These are phyloP conservation scores for Tiliacea citrago DNA, from an alignment of 2,888 invertebrate genomes.

Conservation along the genomic window DNA sequence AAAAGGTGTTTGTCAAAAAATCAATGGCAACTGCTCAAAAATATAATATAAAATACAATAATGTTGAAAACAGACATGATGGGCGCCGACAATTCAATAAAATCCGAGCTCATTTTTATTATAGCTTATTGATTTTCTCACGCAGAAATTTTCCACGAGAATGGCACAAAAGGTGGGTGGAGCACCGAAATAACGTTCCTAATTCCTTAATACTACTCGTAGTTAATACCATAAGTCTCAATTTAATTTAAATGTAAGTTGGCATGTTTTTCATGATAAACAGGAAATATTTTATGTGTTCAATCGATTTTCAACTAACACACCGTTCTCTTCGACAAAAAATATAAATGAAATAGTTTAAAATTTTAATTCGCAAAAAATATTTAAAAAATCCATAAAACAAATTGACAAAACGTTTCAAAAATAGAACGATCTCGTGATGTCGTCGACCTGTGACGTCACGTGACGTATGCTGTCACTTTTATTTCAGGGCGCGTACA, in stretches of 20 bases:
- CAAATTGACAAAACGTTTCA: conserved; percentile 53
- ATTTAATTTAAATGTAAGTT: conserved; percentile 30
- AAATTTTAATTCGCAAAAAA: neutral
- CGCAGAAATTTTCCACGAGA: conserved; percentile 44
- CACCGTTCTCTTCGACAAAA: neutral
- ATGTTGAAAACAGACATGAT: conserved; percentile 20
- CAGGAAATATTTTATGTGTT: neutral
- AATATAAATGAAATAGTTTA: neutral
- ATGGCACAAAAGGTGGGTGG: conserved; percentile 42
- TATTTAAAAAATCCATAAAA: conserved; percentile 1
- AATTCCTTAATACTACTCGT: neutral
- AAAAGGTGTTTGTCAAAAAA: neutral
- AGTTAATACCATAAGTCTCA: conserved; percentile 2
- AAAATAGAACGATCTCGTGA: conserved; percentile 66
- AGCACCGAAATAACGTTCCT: conserved; percentile 25
- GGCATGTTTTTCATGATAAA: neutral
- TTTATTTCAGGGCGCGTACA: conserved; percentile 82
- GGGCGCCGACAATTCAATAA: conserved; percentile 40
- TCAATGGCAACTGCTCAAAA: neutral
- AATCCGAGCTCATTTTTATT: conserved; percentile 36
- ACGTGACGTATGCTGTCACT: conserved; percentile 83
- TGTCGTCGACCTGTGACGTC: conserved; percentile 81
- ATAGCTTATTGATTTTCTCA: conserved; percentile 56
- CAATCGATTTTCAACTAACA: neutral
- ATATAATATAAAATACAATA: neutral